Conservation (phyloP, 2,113 vertebrate genomes). For the Prunella fulvescens region DNA sequence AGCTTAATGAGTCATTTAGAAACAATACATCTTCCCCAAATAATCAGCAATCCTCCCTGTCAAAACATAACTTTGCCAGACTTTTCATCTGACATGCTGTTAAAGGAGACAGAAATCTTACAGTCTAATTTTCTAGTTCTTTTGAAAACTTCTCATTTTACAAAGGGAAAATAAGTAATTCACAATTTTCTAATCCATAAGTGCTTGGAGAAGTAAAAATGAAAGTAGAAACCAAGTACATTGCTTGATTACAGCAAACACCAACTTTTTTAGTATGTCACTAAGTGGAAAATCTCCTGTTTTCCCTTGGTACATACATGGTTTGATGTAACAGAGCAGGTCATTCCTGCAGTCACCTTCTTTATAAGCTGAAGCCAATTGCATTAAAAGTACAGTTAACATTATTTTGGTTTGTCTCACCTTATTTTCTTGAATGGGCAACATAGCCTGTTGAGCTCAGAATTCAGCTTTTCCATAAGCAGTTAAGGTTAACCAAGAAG, state of each 20-base stretch:
- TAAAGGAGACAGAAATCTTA: neutral
- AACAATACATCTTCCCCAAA: conserved; percentile 22
- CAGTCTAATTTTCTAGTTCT: neutral
- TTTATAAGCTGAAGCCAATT: neutral
- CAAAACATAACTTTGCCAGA: conserved; percentile 14
- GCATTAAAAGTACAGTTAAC: neutral
- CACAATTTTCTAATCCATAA: neutral
- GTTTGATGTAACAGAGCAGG: neutral
- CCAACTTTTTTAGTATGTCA: neutral
- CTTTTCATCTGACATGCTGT: neutral
- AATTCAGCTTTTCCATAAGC: neutral
- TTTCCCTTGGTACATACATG: neutral
- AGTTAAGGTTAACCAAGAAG: neutral
- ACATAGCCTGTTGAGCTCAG: neutral
- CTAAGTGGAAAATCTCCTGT: neutral
- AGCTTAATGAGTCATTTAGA: conserved; percentile 31
- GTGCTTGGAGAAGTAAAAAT: neutral
- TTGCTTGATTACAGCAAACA: neutral
- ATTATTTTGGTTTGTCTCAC: neutral
- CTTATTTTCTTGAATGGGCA: neutral
- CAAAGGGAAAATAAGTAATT: neutral
- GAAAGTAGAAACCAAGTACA: neutral
- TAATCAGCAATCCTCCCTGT: conserved; percentile 28
- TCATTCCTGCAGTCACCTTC: neutral
- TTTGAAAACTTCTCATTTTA: neutral